A percentile compares a stretch with the other conserved stretches of the same genome.
Conservation (phyloP, 2,113 vertebrate species). For the Urocynchramus pylzowi region DNA sequence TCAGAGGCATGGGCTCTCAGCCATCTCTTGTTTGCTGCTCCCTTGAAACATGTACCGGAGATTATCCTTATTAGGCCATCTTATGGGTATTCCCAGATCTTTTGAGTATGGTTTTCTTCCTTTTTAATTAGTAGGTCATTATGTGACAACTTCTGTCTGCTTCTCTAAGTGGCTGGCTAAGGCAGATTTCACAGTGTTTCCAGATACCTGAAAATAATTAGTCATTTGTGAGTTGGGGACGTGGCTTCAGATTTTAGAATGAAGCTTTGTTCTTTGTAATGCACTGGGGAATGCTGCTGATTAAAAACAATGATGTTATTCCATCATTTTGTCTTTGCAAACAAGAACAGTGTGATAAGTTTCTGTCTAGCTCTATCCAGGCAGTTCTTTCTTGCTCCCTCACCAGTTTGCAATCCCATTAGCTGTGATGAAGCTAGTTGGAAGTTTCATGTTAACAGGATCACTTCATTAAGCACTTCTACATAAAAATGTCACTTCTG, state of each 20-base stretch:
- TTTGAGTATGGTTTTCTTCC: conserved; percentile 28
- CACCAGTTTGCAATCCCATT: not conserved
- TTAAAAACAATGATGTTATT: not conserved
- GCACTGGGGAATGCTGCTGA: not conserved
- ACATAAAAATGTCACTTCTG: not conserved
- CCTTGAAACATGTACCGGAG: conserved; percentile 27
- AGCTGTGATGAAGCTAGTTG: not conserved
- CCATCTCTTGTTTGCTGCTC: conserved; percentile 18
- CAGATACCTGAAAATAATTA: conserved; percentile 50
- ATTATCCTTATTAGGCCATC: conserved; percentile 62
- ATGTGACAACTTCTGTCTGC: conserved; percentile 22
- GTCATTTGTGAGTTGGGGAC: not conserved
- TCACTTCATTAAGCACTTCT: not conserved
- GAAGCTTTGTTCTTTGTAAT: not conserved
- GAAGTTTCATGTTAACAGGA: not conserved
- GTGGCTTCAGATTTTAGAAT: not conserved
- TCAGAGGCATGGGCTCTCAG: not conserved
- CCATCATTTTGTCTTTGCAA: not conserved
- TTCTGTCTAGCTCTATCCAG: not conserved
- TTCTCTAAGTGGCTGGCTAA: not conserved
- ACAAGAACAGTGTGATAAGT: not conserved
- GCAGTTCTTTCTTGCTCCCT: not conserved
- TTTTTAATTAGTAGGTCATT: conserved; percentile 50
- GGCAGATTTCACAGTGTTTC: conserved; percentile 24
- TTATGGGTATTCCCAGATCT: not conserved